Percentiles rank a stretch among this genome's conserved stretches.
Conservation (phyloP, 1,140 invertebrate genomes). For the Colletes gigas region DNA sequence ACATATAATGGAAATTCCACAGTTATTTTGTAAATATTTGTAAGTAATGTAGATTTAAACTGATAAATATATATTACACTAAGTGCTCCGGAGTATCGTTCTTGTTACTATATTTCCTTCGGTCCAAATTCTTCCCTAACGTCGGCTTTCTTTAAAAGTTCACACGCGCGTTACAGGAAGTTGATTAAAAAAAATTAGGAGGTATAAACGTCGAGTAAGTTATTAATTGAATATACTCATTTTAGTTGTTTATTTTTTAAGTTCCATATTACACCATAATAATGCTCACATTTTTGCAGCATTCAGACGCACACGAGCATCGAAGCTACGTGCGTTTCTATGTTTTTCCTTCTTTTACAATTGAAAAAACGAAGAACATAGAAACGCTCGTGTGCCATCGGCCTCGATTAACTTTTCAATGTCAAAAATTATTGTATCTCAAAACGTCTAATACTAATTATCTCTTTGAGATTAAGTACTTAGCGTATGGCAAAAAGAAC, state of each 20-base stretch:
- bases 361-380: too few species aligned
- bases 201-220: not conserved
- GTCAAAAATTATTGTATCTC: constrained; percentile 31
- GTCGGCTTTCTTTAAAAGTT: too few species aligned
- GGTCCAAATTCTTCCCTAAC: too few species aligned
- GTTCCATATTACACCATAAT: constrained; percentile 17
- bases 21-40: not conserved
- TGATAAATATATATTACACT: not conserved
- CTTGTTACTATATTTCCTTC: too few species aligned
- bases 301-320: not conserved
- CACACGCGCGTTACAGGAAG: too few species aligned
- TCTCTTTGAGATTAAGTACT: not conserved
- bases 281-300: not conserved
- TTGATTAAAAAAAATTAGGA: not conserved
- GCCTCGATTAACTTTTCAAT: not conserved
- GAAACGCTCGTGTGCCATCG: too few species aligned
- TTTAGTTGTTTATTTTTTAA: constrained; percentile 6
- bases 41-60: not conserved
- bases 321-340: too few species aligned
- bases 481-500: too few species aligned
- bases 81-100: too few species aligned
- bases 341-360: too few species aligned
- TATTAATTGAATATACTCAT: not conserved
- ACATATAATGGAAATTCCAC: not conserved
- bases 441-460: not conserved